Base-by-base conservation (phyloP, 2,888 invertebrate species). In the Cynaeus angustus region DNA sequence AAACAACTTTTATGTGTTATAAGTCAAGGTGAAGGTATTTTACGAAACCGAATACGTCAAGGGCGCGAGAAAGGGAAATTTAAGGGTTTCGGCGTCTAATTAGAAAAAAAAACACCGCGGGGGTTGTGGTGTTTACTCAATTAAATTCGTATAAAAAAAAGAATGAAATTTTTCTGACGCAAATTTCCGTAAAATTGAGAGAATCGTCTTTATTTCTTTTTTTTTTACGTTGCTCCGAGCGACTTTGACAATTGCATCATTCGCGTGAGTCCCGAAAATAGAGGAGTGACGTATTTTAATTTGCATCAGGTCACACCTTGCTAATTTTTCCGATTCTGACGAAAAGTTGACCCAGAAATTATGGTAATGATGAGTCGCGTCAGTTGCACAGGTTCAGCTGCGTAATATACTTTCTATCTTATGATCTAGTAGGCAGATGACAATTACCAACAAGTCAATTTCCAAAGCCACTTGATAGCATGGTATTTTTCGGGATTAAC, bases 21-120 rank as follows among this genome's bases (percentile, higher is more conserved):
- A 61, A 61, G 38, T 61, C 50, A 61, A 61, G 50, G 61, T 50
- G 8, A 50, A 37, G 48, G 48, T 61, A 48, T 59, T 59, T 46
- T 14, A 46, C 38, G 33, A 26, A 59, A 28, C 48, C 48, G 21
- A 50, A 50, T 28, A 26, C 3, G 26, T 10, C 8, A 21, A 58
- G 41, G 58, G 30, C 59, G 28, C 59, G 30, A 33, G 7, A 7
- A n/a, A n/a, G 33, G 1, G n/a, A n/a, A n/a, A n/a, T 21, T 21
- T 21, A 21, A 33, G 33, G 33, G 33, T 33, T 33, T 33, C 33
- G 7, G 33, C 7, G 7, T 33, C 33, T 33, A 33, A 33, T 33
- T 33, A 33, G 7, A 33, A 33, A 9, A n/a, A 7, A 33, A n/a
- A 33, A 28, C 28, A 7, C 28, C 7, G 28, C 28, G 4, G 28